These are phyloP conservation scores for Ageneiosus marmoratus DNA, from an alignment of 2,113 vertebrate genomes.

Conservation along the genomic window DNA sequence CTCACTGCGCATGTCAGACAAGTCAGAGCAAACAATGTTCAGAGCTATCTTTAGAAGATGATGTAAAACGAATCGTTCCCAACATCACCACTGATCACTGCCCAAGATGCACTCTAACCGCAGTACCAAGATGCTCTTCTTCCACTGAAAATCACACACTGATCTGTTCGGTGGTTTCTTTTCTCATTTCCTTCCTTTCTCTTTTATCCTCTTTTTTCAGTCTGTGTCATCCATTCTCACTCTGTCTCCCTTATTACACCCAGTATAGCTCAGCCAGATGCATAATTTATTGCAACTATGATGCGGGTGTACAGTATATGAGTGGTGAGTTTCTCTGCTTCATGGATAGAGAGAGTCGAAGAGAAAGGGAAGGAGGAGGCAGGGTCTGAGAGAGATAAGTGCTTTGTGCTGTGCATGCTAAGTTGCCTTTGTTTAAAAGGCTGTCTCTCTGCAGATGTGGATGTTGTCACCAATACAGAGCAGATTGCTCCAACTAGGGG, in stretches of 20 bases:
- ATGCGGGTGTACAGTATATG: constrained; percentile 49
- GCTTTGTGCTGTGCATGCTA: constrained; percentile 70
- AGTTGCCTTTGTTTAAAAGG: constrained; percentile 64
- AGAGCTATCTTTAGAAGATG: constrained; percentile 73
- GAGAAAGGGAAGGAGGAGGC: background rate
- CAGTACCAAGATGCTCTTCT: background rate
- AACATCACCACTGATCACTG: constrained; percentile 29
- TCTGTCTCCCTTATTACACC: constrained; percentile 23
- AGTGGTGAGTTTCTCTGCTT: constrained; percentile 41
- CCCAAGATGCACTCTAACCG: background rate
- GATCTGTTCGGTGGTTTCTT: background rate
- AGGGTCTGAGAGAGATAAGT: constrained; percentile 47
- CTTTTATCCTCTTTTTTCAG: background rate
- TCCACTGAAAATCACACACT: background rate
- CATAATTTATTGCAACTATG: constrained; percentile 59
- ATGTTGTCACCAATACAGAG: constrained; percentile 26
- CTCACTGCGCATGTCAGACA: constrained; percentile 63
- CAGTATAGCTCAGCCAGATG: constrained; percentile 57
- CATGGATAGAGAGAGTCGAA: background rate
- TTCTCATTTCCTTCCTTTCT: background rate
- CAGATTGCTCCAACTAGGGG: background rate
- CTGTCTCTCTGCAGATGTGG: constrained; percentile 46
- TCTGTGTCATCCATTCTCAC: background rate
- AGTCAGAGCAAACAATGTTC: constrained; percentile 55
- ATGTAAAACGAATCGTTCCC: constrained; percentile 52